These are phyloP conservation scores for Apamea epomidion DNA, from an alignment of 2,888 invertebrate species.

Conservation along the genomic window DNA sequence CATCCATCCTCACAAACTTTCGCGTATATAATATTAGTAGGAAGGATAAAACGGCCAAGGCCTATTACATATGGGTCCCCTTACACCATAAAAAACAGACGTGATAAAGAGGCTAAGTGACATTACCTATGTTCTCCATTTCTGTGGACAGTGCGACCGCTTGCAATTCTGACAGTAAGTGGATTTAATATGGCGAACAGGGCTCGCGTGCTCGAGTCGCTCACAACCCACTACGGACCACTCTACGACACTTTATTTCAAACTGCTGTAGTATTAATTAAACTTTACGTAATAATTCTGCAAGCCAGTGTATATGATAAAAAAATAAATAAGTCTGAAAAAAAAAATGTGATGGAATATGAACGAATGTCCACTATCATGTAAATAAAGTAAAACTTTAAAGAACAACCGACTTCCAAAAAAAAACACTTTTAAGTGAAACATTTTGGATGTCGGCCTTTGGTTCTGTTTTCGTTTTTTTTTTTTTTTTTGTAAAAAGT, in stretches of 20 bases:
- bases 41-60: neutral
- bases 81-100: neutral
- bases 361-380: neutral
- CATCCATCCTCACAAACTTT: no score
- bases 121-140: neutral
- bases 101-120: neutral
- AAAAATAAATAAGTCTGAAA: neutral
- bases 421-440: neutral
- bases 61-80: no score
- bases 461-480: no score
- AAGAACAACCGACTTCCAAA: neutral
- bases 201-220: slow-evolving; percentile 63
- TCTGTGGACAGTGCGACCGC: slow-evolving; percentile 27
- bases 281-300: slow-evolving; percentile 18
- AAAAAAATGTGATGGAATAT: neutral
- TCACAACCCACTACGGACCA: slow-evolving; percentile 51
- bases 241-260: slow-evolving; percentile 51
- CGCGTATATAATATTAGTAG: no score
- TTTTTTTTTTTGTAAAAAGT: no score
- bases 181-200: slow-evolving; percentile 67
- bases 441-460: no score
- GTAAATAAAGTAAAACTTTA: neutral
- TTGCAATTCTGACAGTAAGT: slow-evolving; percentile 59
- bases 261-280: slow-evolving; percentile 55
- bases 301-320: neutral